Evolutionary conservation across 2,888 invertebrate species (phyloP).

Genomic region (Morpho helenor): DNA sequence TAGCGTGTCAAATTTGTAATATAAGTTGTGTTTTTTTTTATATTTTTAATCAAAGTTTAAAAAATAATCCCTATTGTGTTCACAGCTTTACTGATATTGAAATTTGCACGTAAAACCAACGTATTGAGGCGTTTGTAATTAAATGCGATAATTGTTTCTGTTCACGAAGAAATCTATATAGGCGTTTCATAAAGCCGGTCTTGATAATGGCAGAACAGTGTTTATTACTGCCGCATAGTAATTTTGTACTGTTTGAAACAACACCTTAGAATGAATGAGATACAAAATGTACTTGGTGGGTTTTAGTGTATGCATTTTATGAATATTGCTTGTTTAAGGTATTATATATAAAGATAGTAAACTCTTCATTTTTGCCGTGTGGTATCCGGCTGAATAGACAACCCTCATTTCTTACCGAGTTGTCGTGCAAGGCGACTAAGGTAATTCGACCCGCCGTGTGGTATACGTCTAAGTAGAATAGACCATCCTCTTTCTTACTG

Average conservation of each 20-base stretch:
- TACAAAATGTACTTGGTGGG: neutral
- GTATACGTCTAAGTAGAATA: too few relatives aligned
- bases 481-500: too few relatives aligned
- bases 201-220: conserved; percentile 1
- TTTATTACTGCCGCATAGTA: conserved; percentile 5
- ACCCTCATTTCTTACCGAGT: too few relatives aligned
- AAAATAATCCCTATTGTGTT: neutral
- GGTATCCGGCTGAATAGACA: too few relatives aligned
- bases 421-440: too few relatives aligned
- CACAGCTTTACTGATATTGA: conserved; percentile 8
- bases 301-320: too few relatives aligned
- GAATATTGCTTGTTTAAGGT: too few relatives aligned
- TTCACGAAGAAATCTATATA: conserved; percentile 10
- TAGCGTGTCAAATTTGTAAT: too few relatives aligned
- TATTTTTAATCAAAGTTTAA: neutral
- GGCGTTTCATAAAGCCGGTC: conserved; percentile 10
- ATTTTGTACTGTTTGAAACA: conserved; percentile 5
- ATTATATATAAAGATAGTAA: too few relatives aligned
- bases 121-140: conserved; percentile 18
- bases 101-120: conserved; percentile 15
- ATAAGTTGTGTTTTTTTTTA: too few relatives aligned
- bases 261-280: conserved; percentile 3
- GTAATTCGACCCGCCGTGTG: too few relatives aligned
- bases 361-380: too few relatives aligned
- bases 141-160: conserved; percentile 19